These are phyloP conservation scores for Arrhamphus sclerolepis DNA, from an alignment of 2,797 vertebrate species.

Conservation along the genomic window DNA sequence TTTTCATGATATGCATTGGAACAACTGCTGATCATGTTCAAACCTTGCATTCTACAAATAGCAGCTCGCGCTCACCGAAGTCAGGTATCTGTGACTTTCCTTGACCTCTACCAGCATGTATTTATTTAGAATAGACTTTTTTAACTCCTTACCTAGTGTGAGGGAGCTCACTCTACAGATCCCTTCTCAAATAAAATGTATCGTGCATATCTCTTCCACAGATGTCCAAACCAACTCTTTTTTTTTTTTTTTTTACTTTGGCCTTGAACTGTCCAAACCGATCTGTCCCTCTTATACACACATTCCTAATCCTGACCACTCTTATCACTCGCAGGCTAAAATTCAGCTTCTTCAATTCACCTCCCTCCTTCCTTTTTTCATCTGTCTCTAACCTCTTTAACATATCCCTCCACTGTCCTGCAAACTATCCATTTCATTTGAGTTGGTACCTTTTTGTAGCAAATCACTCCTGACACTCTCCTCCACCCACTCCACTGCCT, in stretches of 20 bases:
- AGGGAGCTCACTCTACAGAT: not conserved
- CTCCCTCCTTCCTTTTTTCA: not conserved
- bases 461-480: constrained; percentile 4
- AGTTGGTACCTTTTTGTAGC: not conserved
- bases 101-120: not conserved
- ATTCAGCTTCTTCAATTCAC: constrained; percentile 5
- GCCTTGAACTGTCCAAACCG: not conserved
- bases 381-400: not conserved
- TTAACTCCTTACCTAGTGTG: not conserved
- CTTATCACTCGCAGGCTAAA: not conserved
- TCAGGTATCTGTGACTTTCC: not conserved
- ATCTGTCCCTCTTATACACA: not conserved
- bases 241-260: constrained; percentile 4
- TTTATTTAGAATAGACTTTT: too few relatives aligned
- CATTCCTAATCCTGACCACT: not conserved
- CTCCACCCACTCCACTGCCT: constrained; percentile 1
- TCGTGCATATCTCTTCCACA: not conserved
- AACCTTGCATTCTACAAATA: too few relatives aligned
- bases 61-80: not conserved
- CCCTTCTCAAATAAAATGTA: not conserved
- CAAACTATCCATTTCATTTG: not conserved
- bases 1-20: too few relatives aligned
- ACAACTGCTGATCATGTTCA: too few relatives aligned
- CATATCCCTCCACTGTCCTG: not conserved
- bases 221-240: not conserved